phyloP scores from a whole-genome alignment of 2,113 vertebrate genomes.

The Clupea harengus region DNA sequence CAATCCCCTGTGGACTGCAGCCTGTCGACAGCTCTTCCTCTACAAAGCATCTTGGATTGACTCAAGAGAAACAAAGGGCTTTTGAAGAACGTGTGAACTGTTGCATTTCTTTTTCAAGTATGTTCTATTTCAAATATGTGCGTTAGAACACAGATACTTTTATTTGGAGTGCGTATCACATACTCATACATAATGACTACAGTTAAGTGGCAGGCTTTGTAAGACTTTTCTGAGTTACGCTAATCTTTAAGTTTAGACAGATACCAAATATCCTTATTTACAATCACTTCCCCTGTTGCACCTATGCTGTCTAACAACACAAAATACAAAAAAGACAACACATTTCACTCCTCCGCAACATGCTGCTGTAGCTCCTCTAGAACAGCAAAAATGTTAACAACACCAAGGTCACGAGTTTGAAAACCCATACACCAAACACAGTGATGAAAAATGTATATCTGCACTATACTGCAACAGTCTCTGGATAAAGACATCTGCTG shows the following conservation, averaged over 20 bases:
- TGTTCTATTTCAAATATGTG: background rate
- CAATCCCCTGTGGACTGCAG: background rate
- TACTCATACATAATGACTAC: background rate
- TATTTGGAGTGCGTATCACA: background rate
- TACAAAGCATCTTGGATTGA: background rate
- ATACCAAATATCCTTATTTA: background rate
- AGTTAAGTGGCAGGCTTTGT: background rate
- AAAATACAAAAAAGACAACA: background rate
- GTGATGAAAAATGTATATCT: background rate
- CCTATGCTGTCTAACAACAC: background rate
- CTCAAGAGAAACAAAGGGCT: background rate
- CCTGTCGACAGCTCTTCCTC: background rate
- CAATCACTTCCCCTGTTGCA: background rate
- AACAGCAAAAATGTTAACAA: background rate
- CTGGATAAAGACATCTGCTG: background rate
- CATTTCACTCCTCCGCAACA: background rate
- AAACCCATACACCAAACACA: background rate
- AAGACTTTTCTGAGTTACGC: background rate
- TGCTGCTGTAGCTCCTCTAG: background rate
- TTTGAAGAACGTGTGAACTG: background rate
- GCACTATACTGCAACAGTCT: background rate
- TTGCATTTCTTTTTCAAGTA: background rate
- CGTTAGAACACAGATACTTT: background rate
- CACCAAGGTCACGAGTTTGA: too few relatives aligned
- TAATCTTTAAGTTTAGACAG: background rate